phyloP scores from a whole-genome alignment of 1,140 invertebrate genomes.

The Lasaia peninsularis region DNA sequence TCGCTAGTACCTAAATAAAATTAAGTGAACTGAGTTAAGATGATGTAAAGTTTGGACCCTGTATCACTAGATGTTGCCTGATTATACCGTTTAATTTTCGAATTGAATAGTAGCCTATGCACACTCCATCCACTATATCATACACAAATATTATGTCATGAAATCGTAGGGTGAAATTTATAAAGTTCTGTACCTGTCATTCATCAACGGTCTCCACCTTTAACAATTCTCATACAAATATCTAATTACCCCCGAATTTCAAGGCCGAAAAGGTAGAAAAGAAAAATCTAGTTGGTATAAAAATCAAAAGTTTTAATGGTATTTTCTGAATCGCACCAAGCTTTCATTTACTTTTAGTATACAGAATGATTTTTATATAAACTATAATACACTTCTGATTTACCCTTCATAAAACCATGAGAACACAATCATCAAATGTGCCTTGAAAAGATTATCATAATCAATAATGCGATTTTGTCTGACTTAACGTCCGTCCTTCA shows the following conservation, averaged over 20 bases:
- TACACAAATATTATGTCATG: too few species aligned
- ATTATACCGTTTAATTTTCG: too few species aligned
- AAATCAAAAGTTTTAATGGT: constrained; percentile 78
- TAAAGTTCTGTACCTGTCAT: too few species aligned
- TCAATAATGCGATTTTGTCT: constrained; percentile 68
- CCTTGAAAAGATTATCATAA: constrained; percentile 55
- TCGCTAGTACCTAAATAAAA: too few species aligned
- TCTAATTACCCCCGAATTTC: background rate
- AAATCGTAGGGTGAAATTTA: too few species aligned
- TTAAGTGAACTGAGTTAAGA: too few species aligned
- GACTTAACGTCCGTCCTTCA: constrained; percentile 53
- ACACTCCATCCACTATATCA: too few species aligned
- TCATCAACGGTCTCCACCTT: too few species aligned
- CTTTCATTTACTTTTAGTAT: constrained; percentile 77
- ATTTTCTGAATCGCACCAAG: constrained; percentile 77
- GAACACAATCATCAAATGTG: constrained; percentile 59
- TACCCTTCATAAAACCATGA: constrained; percentile 53
- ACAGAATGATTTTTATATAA: constrained; percentile 74
- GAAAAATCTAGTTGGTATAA: constrained; percentile 73
- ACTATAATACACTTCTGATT: constrained; percentile 69
- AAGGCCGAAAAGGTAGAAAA: constrained; percentile 22
- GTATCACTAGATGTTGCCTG: too few species aligned
- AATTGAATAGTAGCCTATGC: too few species aligned
- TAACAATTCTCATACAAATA: background rate
- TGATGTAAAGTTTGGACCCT: too few species aligned